A percentile compares a stretch with the other conserved stretches of the same genome.
These are phyloP conservation scores for Labeo calbasu DNA, from an alignment of 2,797 vertebrate genomes.

Conservation along the genomic window DNA sequence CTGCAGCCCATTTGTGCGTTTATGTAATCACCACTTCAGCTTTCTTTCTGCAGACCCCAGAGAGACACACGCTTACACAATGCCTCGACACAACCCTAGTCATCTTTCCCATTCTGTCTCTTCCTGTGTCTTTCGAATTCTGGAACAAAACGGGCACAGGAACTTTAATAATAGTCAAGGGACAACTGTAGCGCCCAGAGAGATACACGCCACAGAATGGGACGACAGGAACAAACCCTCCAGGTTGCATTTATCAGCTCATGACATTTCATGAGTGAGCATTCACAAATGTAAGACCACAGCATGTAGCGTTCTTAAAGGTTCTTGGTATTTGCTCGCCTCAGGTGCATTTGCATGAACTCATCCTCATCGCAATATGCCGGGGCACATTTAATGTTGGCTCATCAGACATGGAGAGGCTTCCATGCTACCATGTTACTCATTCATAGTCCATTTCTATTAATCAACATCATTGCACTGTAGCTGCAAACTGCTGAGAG, in stretches of 20 bases:
- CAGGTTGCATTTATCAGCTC: constrained; percentile 42
- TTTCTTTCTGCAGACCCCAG: constrained; percentile 31
- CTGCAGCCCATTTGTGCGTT: constrained; percentile 45
- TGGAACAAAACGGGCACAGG: neutral
- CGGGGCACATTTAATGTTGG: neutral
- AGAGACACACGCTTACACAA: constrained; percentile 41
- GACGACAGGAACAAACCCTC: neutral
- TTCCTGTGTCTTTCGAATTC: neutral
- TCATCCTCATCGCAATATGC: neutral
- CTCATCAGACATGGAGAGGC: constrained; percentile 12
- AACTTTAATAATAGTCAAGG: neutral
- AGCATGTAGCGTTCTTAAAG: neutral
- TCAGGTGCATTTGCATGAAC: constrained; percentile 16
- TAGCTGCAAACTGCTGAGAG: neutral
- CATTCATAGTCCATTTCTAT: neutral
- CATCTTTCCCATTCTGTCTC: neutral
- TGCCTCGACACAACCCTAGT: constrained; percentile 25
- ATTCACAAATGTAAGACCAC: constrained; percentile 11
- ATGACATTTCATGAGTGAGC: constrained; percentile 43
- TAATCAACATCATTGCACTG: constrained; percentile 5
- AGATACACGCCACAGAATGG: constrained; percentile 14
- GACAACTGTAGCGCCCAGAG: neutral
- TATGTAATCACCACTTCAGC: constrained; percentile 44
- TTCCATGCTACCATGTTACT: neutral
- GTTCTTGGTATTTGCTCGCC: constrained; percentile 22